Evolutionary conservation across 1,140 invertebrate genomes (phyloP), one percentile per base, ranked within the genome.

Genomic region (Pemphigus obesinymphae): DNA sequence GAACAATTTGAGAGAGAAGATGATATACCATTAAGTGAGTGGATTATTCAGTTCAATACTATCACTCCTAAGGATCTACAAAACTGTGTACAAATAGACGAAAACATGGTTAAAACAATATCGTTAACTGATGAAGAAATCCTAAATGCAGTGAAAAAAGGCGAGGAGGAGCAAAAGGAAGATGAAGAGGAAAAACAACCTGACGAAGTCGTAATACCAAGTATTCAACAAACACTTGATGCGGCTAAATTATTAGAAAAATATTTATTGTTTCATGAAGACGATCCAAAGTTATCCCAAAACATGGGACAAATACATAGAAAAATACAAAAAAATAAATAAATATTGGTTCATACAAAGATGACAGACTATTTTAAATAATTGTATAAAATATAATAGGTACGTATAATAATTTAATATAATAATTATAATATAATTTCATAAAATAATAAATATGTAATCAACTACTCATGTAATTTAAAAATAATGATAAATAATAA

Each of bases 111-210:
- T 40, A 68, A 34, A 68, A 68, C 17, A 40, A 68, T 40, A 68
- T 68, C 31, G 20, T 68, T 68, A 68, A 68, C 63, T 68, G 34
- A 68, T 68, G 63, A 68, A 23, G 17, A 68, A 68, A 68, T 68
- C 63, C 34, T 40, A 68, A 68, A 68, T 68, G 17, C 34, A 68
- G 63, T 68, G 63, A 40, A 17, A 40, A 68, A 40, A 40, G 63
- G 20, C 34, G 34, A 40, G 34, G 63, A 68, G 34, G 63, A 68
- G 63, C 63, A 68, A 68, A 68, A 68, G 31, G 63, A 66, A 66
- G 61, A 66, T 66, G 61, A 66, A 66, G 61, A 66, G 31, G 61
- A 68, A 68, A 20, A 34, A 68, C 63, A 68, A 68, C 34, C 63
- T 68, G 34, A 68, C 34, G 34, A 68, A 40, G 63, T 68, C 34